Base-by-base conservation (phyloP, 2,888 invertebrate species). In the Pseudococcus viburni region DNA sequence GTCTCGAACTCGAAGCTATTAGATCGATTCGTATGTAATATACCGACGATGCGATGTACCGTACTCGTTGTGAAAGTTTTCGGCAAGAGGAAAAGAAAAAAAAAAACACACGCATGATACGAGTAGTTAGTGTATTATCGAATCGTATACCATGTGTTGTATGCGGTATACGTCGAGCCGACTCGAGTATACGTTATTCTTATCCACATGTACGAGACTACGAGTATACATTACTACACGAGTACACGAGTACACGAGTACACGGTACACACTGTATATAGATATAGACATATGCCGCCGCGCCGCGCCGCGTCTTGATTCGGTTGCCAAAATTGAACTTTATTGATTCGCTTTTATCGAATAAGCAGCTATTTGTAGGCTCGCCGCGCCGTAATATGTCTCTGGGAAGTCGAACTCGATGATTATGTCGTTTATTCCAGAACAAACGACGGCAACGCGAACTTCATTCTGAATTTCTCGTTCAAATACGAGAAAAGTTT, bases 371-470 rank as follows among this genome's bases (percentile, higher is more conserved):
- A 73, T 73, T 73, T 73, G 68, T 33, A 73, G 68, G 68, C 59
- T 59, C 59, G 19, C 26, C 22, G 33, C 26, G 26, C 26, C 26
- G 26, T 33, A 33, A 33, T 33, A 33, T 73, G 26, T 73, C 68
- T 26, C 33, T 33, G 26, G n/a, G 15, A 33, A 73, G 68, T 73
- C 11, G 9, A 73, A 73, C 33, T 33, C 68, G 68, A 73, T 73
- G 68, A 73, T 73, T 73, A 73, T 73, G 68, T 73, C 68, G 68
- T 73, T 73, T 73, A 73, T 73, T 73, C 33, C 68, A 73, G 15
- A 73, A 33, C 68, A n/a, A 1, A 59, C 55, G 55, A 6, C n/a
- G 19, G 59, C 59, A 59, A 19, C 68, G 68, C 33, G 1, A 73
- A 73, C 12, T 73, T 73, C 33, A 33, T 15, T 33, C 12, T 73